Conservation (phyloP, 2,797 vertebrate species). For the Urosaurus nigricauda region DNA sequence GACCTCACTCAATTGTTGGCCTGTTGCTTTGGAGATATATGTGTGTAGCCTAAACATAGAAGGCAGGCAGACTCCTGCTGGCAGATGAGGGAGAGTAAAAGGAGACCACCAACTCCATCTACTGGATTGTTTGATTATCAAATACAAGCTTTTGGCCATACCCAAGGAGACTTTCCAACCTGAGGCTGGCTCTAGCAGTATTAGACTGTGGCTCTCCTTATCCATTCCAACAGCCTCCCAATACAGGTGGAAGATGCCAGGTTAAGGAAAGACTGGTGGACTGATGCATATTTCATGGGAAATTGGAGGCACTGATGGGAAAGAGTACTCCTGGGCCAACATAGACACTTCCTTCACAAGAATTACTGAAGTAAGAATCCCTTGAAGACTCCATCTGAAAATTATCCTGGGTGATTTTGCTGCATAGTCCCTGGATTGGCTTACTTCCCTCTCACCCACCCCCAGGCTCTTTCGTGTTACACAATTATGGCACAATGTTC, state of each 20-base stretch:
- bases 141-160: neutral
- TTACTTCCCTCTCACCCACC: too few species aligned
- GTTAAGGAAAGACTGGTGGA: neutral
- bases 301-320: neutral
- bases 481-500: too few species aligned
- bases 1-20: slow-evolving; percentile 20
- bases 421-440: neutral
- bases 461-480: too few species aligned
- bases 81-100: rapidly evolving
- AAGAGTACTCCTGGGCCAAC: too few species aligned
- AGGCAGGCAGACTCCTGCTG: rapidly evolving
- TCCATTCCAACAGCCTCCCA: too few species aligned
- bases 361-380: too few species aligned
- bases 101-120: slow-evolving; percentile 16
- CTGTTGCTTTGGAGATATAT: neutral
- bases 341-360: too few species aligned
- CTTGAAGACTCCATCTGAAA: too few species aligned
- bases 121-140: neutral
- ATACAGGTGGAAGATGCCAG: neutral
- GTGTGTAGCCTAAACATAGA: slow-evolving; percentile 19
- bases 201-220: neutral
- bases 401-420: too few species aligned
- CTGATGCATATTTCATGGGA: neutral
- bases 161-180: neutral
- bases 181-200: neutral